Percentiles rank a stretch among this genome's conserved stretches.
Conservation (phyloP, 2,113 vertebrate species). For the Cettia cetti region DNA sequence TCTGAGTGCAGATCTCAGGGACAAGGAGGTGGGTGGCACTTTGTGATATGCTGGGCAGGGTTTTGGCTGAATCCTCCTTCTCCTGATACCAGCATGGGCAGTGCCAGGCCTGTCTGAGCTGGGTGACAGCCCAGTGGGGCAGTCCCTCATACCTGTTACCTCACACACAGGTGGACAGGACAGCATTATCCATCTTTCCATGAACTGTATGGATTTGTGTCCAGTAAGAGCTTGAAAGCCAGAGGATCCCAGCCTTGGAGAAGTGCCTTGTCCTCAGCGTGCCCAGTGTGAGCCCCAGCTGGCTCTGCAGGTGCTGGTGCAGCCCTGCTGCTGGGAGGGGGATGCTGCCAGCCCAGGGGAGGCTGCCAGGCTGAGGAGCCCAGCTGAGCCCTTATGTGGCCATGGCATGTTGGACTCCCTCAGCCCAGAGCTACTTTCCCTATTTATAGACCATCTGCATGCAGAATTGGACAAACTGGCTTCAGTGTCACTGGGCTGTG, state of each 20-base stretch:
- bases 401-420: not conserved
- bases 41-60: not conserved
- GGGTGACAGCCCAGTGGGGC: not conserved
- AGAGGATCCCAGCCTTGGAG: not conserved
- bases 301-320: not conserved
- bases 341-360: not conserved
- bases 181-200: rapidly evolving
- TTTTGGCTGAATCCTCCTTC: not conserved
- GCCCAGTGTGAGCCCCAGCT: not conserved
- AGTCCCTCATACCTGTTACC: rapidly evolving
- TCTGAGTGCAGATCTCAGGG: not conserved
- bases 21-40: rapidly evolving
- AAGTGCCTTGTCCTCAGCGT: not conserved
- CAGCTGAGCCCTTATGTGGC: not conserved
- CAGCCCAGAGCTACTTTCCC: not conserved
- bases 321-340: not conserved
- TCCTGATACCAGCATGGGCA: rapidly evolving
- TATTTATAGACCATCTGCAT: not conserved
- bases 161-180: rapidly evolving
- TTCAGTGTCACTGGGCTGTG: not conserved
- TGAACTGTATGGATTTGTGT: not conserved
- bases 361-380: not conserved
- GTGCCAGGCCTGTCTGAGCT: not conserved
- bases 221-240: not conserved
- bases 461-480: not conserved